Conservation (phyloP, 2,888 invertebrate genomes). For the Perdita meconis region DNA sequence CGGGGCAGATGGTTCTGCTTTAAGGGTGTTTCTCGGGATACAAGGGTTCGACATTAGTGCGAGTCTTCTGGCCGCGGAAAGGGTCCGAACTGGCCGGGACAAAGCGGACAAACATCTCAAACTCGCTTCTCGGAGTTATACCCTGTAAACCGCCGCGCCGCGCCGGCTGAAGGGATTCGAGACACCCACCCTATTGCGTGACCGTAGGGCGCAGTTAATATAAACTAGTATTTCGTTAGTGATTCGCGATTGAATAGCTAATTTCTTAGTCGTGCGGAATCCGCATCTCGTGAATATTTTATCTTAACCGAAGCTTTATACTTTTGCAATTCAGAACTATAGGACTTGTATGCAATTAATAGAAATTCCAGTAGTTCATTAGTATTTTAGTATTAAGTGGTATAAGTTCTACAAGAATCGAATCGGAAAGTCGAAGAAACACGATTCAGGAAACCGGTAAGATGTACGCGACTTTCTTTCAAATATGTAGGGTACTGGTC, state of each 20-base stretch:
- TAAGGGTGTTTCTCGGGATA: conserved; percentile 69
- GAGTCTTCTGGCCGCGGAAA: conserved; percentile 52
- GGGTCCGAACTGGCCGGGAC: conserved; percentile 36
- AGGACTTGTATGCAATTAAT: no score
- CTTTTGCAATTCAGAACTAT: no score
- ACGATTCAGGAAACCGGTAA: no score
- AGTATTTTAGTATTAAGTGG: no score
- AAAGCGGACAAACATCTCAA: conserved; percentile 51
- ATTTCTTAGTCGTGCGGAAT: neutral
- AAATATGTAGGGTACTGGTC: no score
- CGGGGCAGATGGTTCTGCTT: conserved; percentile 67
- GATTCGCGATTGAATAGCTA: neutral
- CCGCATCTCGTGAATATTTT: neutral
- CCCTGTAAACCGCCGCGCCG: conserved; percentile 44
- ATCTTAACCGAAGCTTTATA: neutral
- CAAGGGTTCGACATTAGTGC: conserved; percentile 75
- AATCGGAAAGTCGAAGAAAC: no score
- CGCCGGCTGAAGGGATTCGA: neutral
- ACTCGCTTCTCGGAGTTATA: conserved; percentile 45
- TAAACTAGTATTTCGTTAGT: conserved; percentile 20
- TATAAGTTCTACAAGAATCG: no score
- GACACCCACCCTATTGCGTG: neutral
- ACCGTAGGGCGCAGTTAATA: neutral
- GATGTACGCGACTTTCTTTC: no score
- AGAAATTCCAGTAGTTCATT: no score